Conservation (phyloP, 2,113 vertebrate species). For the Melanerpes aurifrons region DNA sequence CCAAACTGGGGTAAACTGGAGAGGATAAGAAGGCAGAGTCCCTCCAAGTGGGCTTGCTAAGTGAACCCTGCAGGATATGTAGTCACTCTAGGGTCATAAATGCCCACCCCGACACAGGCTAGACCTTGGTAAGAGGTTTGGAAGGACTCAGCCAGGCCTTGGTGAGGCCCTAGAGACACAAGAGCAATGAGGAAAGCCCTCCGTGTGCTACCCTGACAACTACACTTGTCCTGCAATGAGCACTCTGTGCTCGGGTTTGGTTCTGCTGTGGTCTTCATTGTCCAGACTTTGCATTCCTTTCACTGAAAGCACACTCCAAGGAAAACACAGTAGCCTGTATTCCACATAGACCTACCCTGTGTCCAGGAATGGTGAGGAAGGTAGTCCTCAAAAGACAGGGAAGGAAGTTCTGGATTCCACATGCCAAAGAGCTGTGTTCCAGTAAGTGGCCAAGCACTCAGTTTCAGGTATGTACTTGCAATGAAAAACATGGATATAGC, state of each 20-base stretch:
- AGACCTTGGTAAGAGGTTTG: not conserved
- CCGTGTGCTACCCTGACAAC: not conserved
- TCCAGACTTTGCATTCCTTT: not conserved
- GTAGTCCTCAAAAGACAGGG: not conserved
- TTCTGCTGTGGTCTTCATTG: not conserved
- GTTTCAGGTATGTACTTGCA: not conserved
- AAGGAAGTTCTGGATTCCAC: not conserved
- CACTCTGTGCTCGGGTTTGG: not conserved
- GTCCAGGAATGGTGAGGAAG: not conserved
- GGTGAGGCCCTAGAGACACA: not conserved
- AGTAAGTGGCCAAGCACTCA: fast-evolving
- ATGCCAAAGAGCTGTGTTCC: not conserved
- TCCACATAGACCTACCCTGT: not conserved
- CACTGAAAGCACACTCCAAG: not conserved
- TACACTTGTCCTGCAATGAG: not conserved
- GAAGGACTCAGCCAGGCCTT: not conserved
- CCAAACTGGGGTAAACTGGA: not conserved
- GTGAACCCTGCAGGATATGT: not conserved
- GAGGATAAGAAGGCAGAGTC: not conserved
- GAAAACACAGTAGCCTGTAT: not conserved
- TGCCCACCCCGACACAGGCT: fast-evolving
- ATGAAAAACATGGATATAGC: not conserved
- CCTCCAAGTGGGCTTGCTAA: not conserved
- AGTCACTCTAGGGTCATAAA: not conserved
- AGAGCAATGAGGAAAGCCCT: not conserved